phyloP scores from a whole-genome alignment of 1,140 invertebrate species.

The Drosophila nannoptera region DNA sequence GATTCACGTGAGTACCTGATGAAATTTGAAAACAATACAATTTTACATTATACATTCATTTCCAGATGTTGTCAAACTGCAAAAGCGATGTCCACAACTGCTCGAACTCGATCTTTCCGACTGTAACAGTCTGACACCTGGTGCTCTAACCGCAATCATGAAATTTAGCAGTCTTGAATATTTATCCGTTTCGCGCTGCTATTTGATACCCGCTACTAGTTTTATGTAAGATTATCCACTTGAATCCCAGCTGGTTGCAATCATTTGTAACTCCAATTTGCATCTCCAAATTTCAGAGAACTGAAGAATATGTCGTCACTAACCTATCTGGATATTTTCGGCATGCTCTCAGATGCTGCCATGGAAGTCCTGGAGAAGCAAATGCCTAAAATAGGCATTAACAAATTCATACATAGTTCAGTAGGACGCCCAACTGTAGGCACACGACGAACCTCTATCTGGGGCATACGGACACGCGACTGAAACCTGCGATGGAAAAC shows the following conservation, averaged over 20 bases:
- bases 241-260: background rate
- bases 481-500: slow-evolving; percentile 62
- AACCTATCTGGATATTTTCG: slow-evolving; percentile 87
- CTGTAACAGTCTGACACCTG: slow-evolving; percentile 85
- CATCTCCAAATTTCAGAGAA: slow-evolving; percentile 79
- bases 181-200: slow-evolving; percentile 91
- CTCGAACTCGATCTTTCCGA: slow-evolving; percentile 92
- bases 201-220: slow-evolving; percentile 84
- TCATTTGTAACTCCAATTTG: background rate
- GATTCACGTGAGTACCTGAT: slow-evolving; percentile 84
- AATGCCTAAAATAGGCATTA: slow-evolving; percentile 80
- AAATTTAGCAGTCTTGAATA: slow-evolving; percentile 87
- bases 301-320: slow-evolving; percentile 82
- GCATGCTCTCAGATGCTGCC: slow-evolving; percentile 83
- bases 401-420: slow-evolving; percentile 83
- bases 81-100: slow-evolving; percentile 85
- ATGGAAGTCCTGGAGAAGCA: slow-evolving; percentile 81
- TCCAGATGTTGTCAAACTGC: slow-evolving; percentile 85
- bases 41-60: background rate
- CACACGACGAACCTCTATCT: slow-evolving; percentile 90
- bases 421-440: slow-evolving; percentile 93
- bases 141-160: slow-evolving; percentile 82
- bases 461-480: slow-evolving; percentile 91
- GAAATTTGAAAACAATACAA: background rate
- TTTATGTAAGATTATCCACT: slow-evolving; percentile 81